phyloP scores from a whole-genome alignment of 2,888 invertebrate genomes.

The Mycalesis mineus region DNA sequence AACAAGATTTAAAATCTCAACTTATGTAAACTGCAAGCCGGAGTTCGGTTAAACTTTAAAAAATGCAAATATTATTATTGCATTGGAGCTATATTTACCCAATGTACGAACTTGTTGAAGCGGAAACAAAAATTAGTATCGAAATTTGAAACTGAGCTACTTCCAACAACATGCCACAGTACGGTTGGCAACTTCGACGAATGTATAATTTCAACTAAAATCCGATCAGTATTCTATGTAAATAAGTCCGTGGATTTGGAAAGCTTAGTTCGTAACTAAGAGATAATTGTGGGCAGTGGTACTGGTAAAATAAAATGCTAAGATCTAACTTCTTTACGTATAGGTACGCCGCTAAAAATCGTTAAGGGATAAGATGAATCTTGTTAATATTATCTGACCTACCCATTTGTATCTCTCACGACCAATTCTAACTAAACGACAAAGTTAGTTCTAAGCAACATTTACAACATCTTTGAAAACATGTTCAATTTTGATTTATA shows the following conservation, averaged over 20 bases:
- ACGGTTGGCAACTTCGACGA: conserved; percentile 57
- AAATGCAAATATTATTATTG: conserved; percentile 9
- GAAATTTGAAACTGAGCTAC: conserved; percentile 32
- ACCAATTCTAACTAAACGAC: background rate
- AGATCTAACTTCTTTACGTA: too few species aligned
- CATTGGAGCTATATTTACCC: conserved; percentile 9
- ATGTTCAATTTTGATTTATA: background rate
- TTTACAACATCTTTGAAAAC: background rate
- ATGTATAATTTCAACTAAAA: conserved; percentile 68
- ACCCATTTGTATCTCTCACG: background rate
- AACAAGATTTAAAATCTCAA: conserved; percentile 4
- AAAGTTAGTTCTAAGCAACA: background rate
- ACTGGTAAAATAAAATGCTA: background rate
- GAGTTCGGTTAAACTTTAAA: conserved; percentile 4
- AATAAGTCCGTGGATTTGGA: conserved; percentile 61
- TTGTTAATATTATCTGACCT: too few species aligned
- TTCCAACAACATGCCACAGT: conserved; percentile 35
- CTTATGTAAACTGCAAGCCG: conserved; percentile 6
- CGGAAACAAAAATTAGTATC: conserved; percentile 34
- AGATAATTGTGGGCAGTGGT: background rate
- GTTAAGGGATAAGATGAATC: too few species aligned
- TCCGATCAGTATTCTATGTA: conserved; percentile 67
- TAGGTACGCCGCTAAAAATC: too few species aligned
- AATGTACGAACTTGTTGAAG: conserved; percentile 32
- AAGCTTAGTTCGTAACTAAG: conserved; percentile 34